These are phyloP conservation scores for Odocoileus hemionus DNA, from an alignment of 2,113 vertebrate genomes.

Conservation along the genomic window DNA sequence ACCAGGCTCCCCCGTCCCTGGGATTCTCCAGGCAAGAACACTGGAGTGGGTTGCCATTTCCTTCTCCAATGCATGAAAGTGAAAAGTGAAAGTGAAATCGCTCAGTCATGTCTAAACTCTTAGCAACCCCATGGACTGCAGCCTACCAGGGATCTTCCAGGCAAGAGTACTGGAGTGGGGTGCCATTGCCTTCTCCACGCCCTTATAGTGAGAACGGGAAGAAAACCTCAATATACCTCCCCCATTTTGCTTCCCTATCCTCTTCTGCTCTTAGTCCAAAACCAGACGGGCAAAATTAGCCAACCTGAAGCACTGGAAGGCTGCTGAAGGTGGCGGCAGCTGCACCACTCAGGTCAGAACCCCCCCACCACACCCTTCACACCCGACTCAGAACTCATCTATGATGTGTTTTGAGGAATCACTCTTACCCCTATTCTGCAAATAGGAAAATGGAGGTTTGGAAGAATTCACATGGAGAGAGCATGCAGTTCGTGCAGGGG, in stretches of 20 bases:
- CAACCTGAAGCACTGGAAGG: not conserved
- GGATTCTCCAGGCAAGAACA: too few relatives aligned
- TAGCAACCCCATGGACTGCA: too few relatives aligned
- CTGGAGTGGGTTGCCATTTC: too few relatives aligned
- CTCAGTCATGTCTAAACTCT: too few relatives aligned
- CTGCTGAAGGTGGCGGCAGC: accelerated
- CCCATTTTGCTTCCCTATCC: not conserved
- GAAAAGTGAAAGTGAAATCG: too few relatives aligned
- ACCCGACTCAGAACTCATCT: not conserved
- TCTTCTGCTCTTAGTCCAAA: not conserved
- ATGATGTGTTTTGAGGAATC: not conserved
- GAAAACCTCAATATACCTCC: not conserved
- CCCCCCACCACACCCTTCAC: not conserved
- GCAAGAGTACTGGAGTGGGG: too few relatives aligned
- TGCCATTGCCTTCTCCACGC: too few relatives aligned
- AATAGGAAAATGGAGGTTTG: not conserved
- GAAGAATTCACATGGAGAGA: not conserved
- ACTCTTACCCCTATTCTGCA: not conserved
- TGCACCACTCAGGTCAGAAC: not conserved
- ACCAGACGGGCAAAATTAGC: not conserved
- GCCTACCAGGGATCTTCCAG: too few relatives aligned
- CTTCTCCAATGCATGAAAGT: too few relatives aligned
- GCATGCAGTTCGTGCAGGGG: too few relatives aligned
- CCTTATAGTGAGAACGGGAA: not conserved
- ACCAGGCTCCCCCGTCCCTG: too few relatives aligned